Evolutionary conservation across 2,113 vertebrate genomes (phyloP), one percentile per base, ranked within the genome.

Genomic region (Mobula birostris): DNA sequence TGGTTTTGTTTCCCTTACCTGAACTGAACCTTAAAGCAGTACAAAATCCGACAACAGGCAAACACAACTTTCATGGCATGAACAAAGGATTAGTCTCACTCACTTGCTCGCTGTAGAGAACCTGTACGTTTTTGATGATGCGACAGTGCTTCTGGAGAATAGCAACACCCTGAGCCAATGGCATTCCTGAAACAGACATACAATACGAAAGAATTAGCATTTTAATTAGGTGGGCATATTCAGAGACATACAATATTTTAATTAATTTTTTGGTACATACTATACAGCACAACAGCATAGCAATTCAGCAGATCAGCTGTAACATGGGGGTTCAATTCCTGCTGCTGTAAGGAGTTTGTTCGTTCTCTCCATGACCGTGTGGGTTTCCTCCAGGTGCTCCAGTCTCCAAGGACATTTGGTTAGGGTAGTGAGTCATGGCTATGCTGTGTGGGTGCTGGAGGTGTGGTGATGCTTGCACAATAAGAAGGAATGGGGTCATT

Each of bases 101-200:
- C 95, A 99, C 99, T 97, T 99, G 99, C 95, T 99, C 99, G 95
- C 98, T 99, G 97, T 99, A 99, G 95, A 99, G 98, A 97, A 99
- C 98, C 97, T 99, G 99, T 96, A 99, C 98, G 24, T 99, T 99
- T 97, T 98, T 99, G 96, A 99, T 98, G 95, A 98, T 98, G 95
- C 98, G 98, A 97, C 99, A 99, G 97, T 99, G 98, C 94, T 99
- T 99, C 97, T 99, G 99, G 95, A 99, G 98, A 96, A 99, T 99
- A 94, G 98, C 98, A 95, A 99, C 98, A 95, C 98, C 98, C 97
- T 99, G 99, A 97, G 98, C 98, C 98, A 99, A 96, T 21, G 98
- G 98, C 98, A 99, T 99, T 96, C 98, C 99, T 99, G 96, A 0
- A 90, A 96, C 96, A 27, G 32, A 94, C 94, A 95, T 5, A 80